phyloP scores from a whole-genome alignment of 1,140 invertebrate species.

The Aporrectodea caliginosa region DNA sequence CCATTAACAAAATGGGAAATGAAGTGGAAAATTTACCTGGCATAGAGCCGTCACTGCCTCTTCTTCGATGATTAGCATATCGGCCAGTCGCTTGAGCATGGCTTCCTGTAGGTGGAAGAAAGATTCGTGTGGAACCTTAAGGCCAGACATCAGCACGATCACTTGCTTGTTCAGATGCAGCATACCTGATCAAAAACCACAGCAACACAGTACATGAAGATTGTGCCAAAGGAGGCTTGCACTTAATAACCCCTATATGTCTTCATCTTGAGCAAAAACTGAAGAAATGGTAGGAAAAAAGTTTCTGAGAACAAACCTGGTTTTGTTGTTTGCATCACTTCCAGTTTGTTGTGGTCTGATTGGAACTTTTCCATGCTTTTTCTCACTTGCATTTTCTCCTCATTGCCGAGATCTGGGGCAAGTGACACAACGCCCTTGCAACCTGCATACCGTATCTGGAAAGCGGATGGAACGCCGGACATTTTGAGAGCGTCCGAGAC shows the following conservation, averaged over 20 bases:
- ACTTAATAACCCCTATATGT: no score
- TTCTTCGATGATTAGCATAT: not conserved
- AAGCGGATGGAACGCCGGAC: slow-evolving; percentile 32
- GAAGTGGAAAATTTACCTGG: not conserved
- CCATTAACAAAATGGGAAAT: no score
- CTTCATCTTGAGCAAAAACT: no score
- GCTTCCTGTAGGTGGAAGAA: not conserved
- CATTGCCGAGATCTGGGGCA: slow-evolving; percentile 37
- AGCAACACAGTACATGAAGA: no score
- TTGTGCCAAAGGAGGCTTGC: no score
- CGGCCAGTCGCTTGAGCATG: not conserved
- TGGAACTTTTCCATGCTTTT: slow-evolving; percentile 47
- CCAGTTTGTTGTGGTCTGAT: slow-evolving; percentile 33
- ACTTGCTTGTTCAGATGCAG: not conserved
- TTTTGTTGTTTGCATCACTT: slow-evolving; percentile 26
- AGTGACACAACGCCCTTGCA: slow-evolving; percentile 46
- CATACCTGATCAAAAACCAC: not conserved
- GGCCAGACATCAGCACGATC: not conserved
- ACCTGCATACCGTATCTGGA: slow-evolving; percentile 45
- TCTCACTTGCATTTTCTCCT: slow-evolving; percentile 36
- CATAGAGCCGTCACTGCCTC: not conserved
- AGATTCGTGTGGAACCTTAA: not conserved
- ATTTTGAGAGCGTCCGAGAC: not conserved
- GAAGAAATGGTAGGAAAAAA: no score
- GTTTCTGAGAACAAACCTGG: no score